Base-by-base conservation (phyloP, 2,797 vertebrate species). In the Jordanella pulchra region DNA sequence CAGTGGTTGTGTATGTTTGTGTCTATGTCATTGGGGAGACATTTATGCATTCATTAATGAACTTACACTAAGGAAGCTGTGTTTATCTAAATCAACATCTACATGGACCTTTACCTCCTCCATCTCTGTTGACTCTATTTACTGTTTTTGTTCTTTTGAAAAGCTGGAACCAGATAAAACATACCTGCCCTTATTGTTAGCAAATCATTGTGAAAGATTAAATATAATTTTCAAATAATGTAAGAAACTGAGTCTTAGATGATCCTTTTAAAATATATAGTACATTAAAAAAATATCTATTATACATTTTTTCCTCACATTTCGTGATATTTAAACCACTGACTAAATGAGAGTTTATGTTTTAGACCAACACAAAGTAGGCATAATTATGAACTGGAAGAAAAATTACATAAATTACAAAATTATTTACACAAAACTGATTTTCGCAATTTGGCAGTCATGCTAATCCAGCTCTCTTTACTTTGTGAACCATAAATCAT, bases 41-140 rank as follows among this genome's bases (percentile, higher is more conserved):
- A 89, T 90, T 87, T 84, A 88, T 81, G 65, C 69, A 85, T 89
- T 72, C 76, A 90, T 92, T 91, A 91, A 91, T 88, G 75, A 80
- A 83, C 75, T 86, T 86, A 78, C 72, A 69, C 83, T 80, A 79
- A 89, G 88, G 89, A 93, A 91, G 89, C 87, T 69, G 69, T 79
- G 79, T 87, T 78, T 89, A 87, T 90, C 84, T 89, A 86, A 89
- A 92, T 81, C 81, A 83, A 72, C 77, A 84, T 90, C 84, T 82
- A 84, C 73, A 66, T 69, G 48, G 87, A 81, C 72, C 68, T 76
- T 80, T 82, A 82, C 73, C 39, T 88, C 84, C 72, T 45, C 68
- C 66, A 25, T 65, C 67, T 83, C 68, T 73, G 32, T 81, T 71
- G 74, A 83, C 74, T 58, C 39, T 53, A 79, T 84, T 84, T 71